A percentile compares a stretch with the other conserved stretches of the same genome.
phyloP scores from a whole-genome alignment of 1,140 invertebrate species.

The Drosophila simulans region DNA sequence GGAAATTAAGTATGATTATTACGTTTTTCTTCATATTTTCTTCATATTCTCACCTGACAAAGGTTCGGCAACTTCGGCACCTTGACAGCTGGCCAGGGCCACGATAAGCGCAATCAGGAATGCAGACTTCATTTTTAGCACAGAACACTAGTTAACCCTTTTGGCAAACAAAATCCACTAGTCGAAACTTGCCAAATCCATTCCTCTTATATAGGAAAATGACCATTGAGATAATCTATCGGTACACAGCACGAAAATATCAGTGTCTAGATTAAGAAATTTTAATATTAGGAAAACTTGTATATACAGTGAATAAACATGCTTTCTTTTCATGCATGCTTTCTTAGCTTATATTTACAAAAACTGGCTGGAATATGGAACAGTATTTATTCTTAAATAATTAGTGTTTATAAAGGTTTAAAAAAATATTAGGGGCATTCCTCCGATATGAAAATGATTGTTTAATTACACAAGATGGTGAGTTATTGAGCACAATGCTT shows the following conservation, averaged over 20 bases:
- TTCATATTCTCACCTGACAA: slow-evolving; percentile 41
- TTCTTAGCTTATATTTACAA: too few relatives aligned
- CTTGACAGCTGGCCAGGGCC: slow-evolving; percentile 36
- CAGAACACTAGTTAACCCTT: slow-evolving; percentile 10
- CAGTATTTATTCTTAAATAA: too few relatives aligned
- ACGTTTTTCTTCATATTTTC: neutral
- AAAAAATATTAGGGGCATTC: neutral
- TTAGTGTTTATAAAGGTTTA: too few relatives aligned
- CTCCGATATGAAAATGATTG: neutral
- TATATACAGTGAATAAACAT: too few relatives aligned
- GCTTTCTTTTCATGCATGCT: too few relatives aligned
- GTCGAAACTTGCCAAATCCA: neutral
- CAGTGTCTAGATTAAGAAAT: neutral
- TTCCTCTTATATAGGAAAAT: slow-evolving; percentile 54
- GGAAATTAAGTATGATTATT: neutral
- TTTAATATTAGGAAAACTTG: too few relatives aligned
- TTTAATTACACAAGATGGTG: too few relatives aligned
- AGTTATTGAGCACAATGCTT: too few relatives aligned
- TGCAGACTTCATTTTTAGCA: slow-evolving; percentile 61
- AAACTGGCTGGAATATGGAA: too few relatives aligned
- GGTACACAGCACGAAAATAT: neutral
- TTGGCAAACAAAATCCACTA: slow-evolving; percentile 15
- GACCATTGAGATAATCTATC: slow-evolving; percentile 45
- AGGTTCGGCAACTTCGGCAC: slow-evolving; percentile 42
- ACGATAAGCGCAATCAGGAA: slow-evolving; percentile 48